Evolutionary conservation across 2,113 vertebrate species (phyloP), one percentile per base, ranked within the genome.

Genomic region (Progne subis): DNA sequence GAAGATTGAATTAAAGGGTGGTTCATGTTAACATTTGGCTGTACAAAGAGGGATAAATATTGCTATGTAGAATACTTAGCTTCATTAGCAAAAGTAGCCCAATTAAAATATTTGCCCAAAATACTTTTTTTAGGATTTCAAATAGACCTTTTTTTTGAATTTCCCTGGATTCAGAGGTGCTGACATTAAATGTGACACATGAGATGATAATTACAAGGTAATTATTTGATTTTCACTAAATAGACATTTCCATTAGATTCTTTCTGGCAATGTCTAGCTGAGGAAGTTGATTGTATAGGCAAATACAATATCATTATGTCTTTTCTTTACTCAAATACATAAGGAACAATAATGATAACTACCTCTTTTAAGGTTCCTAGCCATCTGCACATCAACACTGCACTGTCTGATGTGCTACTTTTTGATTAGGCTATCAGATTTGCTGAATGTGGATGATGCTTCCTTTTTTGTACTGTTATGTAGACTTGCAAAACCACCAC

Each of bases 101-200:
- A 96, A 97, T 97, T 92, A 94, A 97, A 96, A 86, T 93, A 92
- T 93, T 96, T 96, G 80, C 59, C 74, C 68, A 94, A 95, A 90
- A 93, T 83, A 11, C 52, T 46, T 82, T 50, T 44, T 96, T 92
- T 87, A 93, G 50, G 70, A 79, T 96, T 97, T 87, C 63, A 96
- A 77, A 94, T 75, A 92, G 90, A 77, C 26, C 71, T 92, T 96
- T 81, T 92, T 86, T 93, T 85, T 91, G 60, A 91, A 72, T 89
- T 96, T 94, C 97, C 64, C 76, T 96, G 94, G 89, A 93, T 97
- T 94, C 87, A 94, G 82, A 94, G 64, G 67, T 91, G 28, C 44
- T 96, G 83, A 79, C 82, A 86, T 85, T 91, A 76, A 95, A 90
- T 74, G 82, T 68, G 81, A 76, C 71, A 90, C 24, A 25, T 78